Evolutionary conservation across 1,140 invertebrate species (phyloP).

Genomic region (Lerema accius): DNA sequence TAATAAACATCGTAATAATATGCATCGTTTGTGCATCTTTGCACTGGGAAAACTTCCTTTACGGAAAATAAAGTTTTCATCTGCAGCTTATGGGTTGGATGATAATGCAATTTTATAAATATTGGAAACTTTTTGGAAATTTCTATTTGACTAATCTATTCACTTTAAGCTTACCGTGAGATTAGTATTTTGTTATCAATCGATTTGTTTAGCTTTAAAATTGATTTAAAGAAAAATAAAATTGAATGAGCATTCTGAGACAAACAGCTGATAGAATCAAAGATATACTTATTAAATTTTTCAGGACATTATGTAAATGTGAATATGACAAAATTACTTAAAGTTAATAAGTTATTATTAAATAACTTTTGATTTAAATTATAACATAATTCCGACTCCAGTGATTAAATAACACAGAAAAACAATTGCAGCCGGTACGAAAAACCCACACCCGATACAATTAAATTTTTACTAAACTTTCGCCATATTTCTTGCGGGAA

Average conservation of each 20-base stretch:
- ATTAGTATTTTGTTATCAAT: no score
- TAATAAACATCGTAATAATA: constrained; percentile 25
- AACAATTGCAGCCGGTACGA: constrained; percentile 60
- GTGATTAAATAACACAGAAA: constrained; percentile 2
- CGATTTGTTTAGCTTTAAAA: no score
- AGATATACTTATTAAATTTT: no score
- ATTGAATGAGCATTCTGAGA: no score
- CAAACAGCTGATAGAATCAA: no score
- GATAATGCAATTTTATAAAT: not conserved
- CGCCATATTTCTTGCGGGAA: constrained; percentile 68
- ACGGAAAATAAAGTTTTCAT: constrained; percentile 1
- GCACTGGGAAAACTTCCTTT: constrained; percentile 4
- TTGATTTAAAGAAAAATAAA: no score
- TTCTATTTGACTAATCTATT: no score
- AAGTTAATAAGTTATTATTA: no score
- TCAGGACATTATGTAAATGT: no score
- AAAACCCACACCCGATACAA: constrained; percentile 64
- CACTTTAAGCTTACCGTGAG: no score
- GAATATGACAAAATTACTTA: no score
- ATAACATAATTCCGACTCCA: constrained; percentile 5
- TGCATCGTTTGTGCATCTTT: constrained; percentile 8
- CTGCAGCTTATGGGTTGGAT: not conserved
- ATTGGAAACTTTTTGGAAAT: no score
- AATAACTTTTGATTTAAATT: not conserved
- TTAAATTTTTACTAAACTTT: constrained; percentile 72